These are phyloP conservation scores for Eupithecia subumbrata DNA, from an alignment of 2,888 invertebrate species.

Conservation along the genomic window DNA sequence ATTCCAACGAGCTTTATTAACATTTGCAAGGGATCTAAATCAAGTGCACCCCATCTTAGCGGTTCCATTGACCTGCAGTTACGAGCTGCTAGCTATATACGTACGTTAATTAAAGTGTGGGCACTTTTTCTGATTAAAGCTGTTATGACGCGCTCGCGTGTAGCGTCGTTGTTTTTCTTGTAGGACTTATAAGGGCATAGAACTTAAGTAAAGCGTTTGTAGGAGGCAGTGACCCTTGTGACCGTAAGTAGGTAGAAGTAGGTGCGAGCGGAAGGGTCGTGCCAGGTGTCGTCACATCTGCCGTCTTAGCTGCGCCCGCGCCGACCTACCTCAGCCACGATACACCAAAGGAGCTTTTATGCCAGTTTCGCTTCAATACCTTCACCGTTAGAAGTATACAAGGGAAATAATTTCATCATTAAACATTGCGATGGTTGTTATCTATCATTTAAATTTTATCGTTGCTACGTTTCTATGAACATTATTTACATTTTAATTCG, in stretches of 20 bases:
- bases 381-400: slow-evolving; percentile 59
- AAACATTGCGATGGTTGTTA: slow-evolving; percentile 16
- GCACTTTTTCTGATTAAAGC: slow-evolving; percentile 68
- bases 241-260: slow-evolving; percentile 29
- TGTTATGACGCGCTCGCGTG: slow-evolving; percentile 72
- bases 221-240: slow-evolving; percentile 62
- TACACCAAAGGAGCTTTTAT: slow-evolving; percentile 64
- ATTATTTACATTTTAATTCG: not conserved
- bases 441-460: slow-evolving; percentile 15
- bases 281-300: slow-evolving; percentile 82
- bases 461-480: slow-evolving; percentile 2
- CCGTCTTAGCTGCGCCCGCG: slow-evolving; percentile 67
- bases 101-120: slow-evolving; percentile 57
- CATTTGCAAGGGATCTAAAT: slow-evolving; percentile 51
- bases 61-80: slow-evolving; percentile 61
- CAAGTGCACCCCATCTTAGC: slow-evolving; percentile 55
- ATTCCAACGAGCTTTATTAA: slow-evolving; percentile 44
- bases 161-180: slow-evolving; percentile 68
- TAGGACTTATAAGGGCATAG: slow-evolving; percentile 63
- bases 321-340: slow-evolving; percentile 52
- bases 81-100: slow-evolving; percentile 51
- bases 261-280: slow-evolving; percentile 77
- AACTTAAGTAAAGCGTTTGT: slow-evolving; percentile 65
- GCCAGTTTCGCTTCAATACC: slow-evolving; percentile 69
- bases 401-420: slow-evolving; percentile 31